Conservation (phyloP, 2,888 invertebrate genomes). For the Parnassius mnemosyne region DNA sequence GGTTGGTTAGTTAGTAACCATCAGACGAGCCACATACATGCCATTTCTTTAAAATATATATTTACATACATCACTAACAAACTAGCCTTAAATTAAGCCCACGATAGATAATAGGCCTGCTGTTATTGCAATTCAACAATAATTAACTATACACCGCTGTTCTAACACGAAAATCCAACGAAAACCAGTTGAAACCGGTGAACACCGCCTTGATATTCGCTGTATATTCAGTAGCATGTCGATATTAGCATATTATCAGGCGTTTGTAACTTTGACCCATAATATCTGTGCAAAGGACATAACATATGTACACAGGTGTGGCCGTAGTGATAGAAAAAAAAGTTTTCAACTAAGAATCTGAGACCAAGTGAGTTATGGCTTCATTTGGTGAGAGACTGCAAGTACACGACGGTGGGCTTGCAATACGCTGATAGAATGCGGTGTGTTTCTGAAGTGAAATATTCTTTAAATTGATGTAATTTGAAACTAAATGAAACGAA, state of each 20-base stretch:
- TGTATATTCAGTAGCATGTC: constrained; percentile 43
- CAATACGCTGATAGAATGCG: no score
- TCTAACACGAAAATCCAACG: constrained; percentile 27
- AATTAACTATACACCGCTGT: constrained; percentile 10
- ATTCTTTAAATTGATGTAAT: no score
- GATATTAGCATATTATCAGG: constrained; percentile 50
- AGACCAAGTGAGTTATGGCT: no score
- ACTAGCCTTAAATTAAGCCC: background rate
- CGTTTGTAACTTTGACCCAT: constrained; percentile 69
- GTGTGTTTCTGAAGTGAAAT: no score
- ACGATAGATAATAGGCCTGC: background rate
- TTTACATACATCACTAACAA: no score
- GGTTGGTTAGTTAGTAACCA: no score
- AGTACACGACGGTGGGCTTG: no score
- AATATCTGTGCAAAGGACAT: constrained; percentile 57
- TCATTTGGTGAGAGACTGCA: no score
- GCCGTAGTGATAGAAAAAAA: constrained; percentile 35
- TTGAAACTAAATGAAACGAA: no score
- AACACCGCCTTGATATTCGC: constrained; percentile 39
- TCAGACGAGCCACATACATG: no score
- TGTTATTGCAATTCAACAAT: constrained; percentile 7
- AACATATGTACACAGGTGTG: constrained; percentile 31
- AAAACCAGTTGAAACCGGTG: constrained; percentile 29
- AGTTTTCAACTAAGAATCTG: background rate
- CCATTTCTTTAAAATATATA: no score